Conservation (phyloP, 2,113 vertebrate species). For the Bos javanicus region DNA sequence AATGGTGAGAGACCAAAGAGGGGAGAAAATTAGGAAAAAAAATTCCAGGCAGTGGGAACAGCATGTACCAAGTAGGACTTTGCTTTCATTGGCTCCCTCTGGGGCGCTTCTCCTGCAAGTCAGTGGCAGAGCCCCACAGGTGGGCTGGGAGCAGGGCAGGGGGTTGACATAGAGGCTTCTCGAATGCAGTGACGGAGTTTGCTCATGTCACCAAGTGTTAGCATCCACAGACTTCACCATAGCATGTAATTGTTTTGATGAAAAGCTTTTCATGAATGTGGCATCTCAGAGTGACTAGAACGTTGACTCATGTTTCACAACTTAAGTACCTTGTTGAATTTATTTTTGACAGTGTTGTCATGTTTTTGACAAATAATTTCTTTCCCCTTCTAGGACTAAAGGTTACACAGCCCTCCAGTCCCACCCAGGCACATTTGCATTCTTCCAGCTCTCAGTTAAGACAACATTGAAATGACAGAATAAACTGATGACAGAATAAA, state of each 20-base stretch:
- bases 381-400: background rate
- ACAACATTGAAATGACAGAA: background rate
- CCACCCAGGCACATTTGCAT: background rate
- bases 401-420: background rate
- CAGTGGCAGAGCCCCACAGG: accelerated
- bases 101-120: background rate
- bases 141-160: background rate
- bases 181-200: accelerated
- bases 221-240: background rate
- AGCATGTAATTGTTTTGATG: background rate
- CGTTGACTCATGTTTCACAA: background rate
- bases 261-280: background rate
- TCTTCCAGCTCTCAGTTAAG: background rate
- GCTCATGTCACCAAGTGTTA: no score
- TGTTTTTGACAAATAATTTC: background rate
- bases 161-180: background rate
- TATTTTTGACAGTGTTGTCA: background rate
- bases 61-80: background rate
- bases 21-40: background rate
- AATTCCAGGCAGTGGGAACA: background rate
- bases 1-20: background rate
- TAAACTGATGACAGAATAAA: background rate
- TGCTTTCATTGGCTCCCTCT: background rate
- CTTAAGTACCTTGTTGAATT: background rate
- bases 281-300: background rate